phyloP scores from a whole-genome alignment of 2,888 invertebrate genomes.

The Torymus tubicola region DNA sequence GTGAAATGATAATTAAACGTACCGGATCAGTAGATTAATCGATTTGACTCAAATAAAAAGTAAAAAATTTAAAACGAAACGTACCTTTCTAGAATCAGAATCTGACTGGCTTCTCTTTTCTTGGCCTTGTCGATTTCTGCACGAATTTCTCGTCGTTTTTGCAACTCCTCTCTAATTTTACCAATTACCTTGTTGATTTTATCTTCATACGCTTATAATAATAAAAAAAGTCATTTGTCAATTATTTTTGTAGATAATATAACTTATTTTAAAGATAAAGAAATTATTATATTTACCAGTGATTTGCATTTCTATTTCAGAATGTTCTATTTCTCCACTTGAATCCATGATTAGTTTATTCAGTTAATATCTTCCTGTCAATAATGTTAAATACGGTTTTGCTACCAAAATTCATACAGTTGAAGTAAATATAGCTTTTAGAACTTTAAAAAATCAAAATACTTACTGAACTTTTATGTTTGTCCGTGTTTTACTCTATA shows the following conservation, averaged over 20 bases:
- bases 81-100: slow-evolving; percentile 53
- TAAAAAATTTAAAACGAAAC: too few relatives aligned
- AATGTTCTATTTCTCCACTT: neutral
- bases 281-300: slow-evolving; percentile 36
- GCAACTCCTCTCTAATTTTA: slow-evolving; percentile 48
- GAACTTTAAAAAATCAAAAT: too few relatives aligned
- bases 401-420: too few relatives aligned
- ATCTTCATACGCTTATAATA: slow-evolving; percentile 47
- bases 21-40: too few relatives aligned
- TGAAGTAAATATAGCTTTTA: too few relatives aligned
- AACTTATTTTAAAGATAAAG: neutral
- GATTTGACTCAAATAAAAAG: too few relatives aligned
- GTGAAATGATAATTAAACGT: too few relatives aligned
- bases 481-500: too few relatives aligned
- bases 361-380: too few relatives aligned
- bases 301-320: slow-evolving; percentile 38
- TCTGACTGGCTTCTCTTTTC: slow-evolving; percentile 37
- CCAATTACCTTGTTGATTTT: slow-evolving; percentile 44
- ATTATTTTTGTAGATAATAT: neutral
- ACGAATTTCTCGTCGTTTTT: slow-evolving; percentile 46
- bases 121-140: slow-evolving; percentile 47
- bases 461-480: too few relatives aligned
- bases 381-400: too few relatives aligned
- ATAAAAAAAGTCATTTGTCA: neutral
- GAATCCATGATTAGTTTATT: slow-evolving; percentile 32